Conservation (phyloP, 2,797 vertebrate species). For the Hephaestus fuliginosus region DNA sequence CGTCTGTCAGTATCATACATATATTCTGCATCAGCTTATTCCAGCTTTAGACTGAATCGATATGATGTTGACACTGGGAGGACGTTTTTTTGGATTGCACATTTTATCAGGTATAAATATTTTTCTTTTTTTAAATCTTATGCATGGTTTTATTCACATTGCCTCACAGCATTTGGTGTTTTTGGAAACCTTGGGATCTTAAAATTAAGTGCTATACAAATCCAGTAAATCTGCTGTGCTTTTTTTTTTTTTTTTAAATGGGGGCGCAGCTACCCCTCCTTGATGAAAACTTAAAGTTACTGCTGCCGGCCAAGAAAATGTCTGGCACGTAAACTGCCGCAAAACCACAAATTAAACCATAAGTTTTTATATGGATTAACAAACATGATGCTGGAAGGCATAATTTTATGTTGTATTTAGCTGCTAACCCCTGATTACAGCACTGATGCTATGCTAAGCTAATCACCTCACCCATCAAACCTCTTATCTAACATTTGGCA, state of each 20-base stretch:
- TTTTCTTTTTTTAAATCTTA: neutral
- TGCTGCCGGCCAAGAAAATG: constrained; percentile 22
- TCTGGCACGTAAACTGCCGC: constrained; percentile 11
- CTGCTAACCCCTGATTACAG: constrained; percentile 1
- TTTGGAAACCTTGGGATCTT: neutral
- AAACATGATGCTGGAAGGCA: constrained; percentile 29
- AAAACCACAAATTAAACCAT: constrained; percentile 43
- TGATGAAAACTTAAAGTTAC: constrained; percentile 13
- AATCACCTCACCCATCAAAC: neutral
- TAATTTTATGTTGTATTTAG: constrained; percentile 16
- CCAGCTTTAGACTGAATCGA: neutral
- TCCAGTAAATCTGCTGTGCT: neutral
- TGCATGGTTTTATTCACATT: neutral
- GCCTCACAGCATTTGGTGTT: neutral
- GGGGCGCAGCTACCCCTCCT: neutral
- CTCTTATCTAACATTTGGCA: no score
- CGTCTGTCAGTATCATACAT: neutral
- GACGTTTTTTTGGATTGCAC: neutral
- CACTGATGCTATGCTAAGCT: constrained; percentile 20
- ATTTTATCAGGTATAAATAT: neutral
- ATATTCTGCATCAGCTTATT: neutral
- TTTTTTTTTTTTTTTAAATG: neutral
- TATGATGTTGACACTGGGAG: neutral
- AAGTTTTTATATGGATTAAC: constrained; percentile 4
- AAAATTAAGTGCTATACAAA: neutral